A percentile compares a stretch with the other conserved stretches of the same genome.
These are phyloP conservation scores for Caracal caracal DNA, from an alignment of 2,113 vertebrate species.

Conservation along the genomic window DNA sequence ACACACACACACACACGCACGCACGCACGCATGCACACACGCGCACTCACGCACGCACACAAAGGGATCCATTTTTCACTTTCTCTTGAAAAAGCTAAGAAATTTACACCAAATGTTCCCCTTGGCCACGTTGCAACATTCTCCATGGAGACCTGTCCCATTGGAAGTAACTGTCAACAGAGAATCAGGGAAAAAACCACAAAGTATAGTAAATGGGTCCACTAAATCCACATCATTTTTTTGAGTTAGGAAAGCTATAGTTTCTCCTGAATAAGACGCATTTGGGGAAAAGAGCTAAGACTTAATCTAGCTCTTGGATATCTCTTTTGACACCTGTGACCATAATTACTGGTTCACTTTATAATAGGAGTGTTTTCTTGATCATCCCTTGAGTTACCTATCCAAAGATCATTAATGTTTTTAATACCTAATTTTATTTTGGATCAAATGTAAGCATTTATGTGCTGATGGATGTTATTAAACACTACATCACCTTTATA, in stretches of 20 bases:
- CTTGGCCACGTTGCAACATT: not conserved
- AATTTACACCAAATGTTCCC: not conserved
- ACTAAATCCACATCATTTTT: not conserved
- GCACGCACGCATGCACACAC: rapidly evolving
- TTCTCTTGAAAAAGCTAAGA: not conserved
- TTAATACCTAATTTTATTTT: not conserved
- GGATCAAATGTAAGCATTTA: not conserved
- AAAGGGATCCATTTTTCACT: not conserved
- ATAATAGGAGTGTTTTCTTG: not conserved
- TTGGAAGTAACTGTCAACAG: not conserved
- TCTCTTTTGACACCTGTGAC: not conserved
- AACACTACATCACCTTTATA: not conserved
- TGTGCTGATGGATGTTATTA: not conserved
- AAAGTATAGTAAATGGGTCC: not conserved
- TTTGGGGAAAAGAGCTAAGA: not conserved
- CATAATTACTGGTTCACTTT: not conserved
- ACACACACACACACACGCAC: not conserved
- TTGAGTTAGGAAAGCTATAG: not conserved
- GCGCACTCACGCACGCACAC: rapidly evolving
- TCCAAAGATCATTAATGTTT: not conserved
- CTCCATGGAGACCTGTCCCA: not conserved
- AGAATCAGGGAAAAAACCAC: slow-evolving; percentile 7
- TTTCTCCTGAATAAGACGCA: not conserved
- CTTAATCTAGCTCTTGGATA: not conserved
- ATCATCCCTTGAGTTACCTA: not conserved